A percentile compares a stretch with the other conserved stretches of the same genome.
Evolutionary conservation across 2,113 vertebrate species (phyloP).

Genomic region (Dipodomys stephensi): DNA sequence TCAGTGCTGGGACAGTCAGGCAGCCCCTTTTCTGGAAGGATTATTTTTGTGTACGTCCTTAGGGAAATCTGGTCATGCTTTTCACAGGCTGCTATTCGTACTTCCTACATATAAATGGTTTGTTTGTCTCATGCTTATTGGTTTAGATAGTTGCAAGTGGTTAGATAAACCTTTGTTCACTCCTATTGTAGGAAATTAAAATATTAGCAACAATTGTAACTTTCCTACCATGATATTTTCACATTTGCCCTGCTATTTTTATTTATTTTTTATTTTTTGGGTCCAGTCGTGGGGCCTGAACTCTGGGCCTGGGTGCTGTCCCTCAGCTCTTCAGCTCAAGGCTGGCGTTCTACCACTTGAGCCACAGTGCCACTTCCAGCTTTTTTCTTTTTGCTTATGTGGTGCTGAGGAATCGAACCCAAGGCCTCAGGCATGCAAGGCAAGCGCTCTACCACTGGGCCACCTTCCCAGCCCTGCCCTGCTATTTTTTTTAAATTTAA

Average conservation of each 20-base stretch:
- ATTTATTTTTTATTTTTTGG: no score
- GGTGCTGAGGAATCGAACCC: no score
- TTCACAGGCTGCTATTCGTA: not conserved
- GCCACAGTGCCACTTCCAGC: no score
- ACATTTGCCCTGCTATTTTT: not conserved
- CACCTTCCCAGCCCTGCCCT: no score
- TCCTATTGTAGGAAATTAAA: not conserved
- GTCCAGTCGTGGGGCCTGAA: no score
- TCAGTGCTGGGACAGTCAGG: not conserved
- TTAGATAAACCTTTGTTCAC: slow-evolving; percentile 5
- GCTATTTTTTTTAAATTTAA: no score
- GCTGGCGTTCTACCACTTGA: no score
- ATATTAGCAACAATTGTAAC: not conserved
- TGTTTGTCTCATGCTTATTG: not conserved
- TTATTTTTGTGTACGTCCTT: not conserved
- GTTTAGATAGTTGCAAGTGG: not conserved
- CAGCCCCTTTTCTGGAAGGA: not conserved
- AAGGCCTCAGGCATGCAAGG: no score
- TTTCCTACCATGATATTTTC: not conserved
- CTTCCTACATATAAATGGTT: not conserved
- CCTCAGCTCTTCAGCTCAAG: no score
- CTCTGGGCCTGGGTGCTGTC: no score
- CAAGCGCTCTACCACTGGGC: no score
- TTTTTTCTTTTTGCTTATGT: no score
- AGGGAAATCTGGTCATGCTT: not conserved